Percentiles rank a stretch among this genome's conserved stretches.
phyloP scores from a whole-genome alignment of 2,113 vertebrate genomes.

The Myotis yumanensis region DNA sequence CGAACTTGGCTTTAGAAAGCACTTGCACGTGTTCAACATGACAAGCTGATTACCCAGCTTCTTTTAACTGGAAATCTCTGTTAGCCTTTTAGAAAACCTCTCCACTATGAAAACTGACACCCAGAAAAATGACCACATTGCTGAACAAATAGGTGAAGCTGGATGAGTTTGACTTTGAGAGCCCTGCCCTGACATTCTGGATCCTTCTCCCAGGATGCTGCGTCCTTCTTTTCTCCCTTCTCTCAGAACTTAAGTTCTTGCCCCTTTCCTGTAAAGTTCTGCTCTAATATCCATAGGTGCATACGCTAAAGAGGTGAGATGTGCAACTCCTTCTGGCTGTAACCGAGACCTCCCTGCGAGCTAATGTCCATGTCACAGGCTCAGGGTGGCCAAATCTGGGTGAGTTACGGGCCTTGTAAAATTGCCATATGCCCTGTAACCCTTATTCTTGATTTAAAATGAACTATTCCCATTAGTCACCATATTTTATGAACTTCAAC shows the following conservation, averaged over 20 bases:
- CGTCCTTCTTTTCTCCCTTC: background rate
- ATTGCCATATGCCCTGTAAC: background rate
- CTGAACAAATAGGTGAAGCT: background rate
- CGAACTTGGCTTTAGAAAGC: background rate
- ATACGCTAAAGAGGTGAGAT: accelerated
- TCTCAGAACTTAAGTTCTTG: background rate
- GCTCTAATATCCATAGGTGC: background rate
- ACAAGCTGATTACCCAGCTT: background rate
- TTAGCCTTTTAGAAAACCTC: background rate
- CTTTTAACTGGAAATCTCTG: background rate
- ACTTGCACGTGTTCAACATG: background rate
- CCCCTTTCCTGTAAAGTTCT: background rate
- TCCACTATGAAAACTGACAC: background rate
- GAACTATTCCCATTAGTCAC: background rate
- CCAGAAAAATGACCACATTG: background rate
- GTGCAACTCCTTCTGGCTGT: too few species aligned
- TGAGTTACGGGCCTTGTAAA: background rate
- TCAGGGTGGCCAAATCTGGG: background rate
- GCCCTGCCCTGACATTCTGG: background rate
- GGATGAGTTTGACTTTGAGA: background rate
- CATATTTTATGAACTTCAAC: background rate
- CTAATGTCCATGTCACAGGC: background rate
- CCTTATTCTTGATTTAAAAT: background rate
- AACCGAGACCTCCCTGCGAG: background rate
- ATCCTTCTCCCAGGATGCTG: background rate